Conservation (phyloP, 2,888 invertebrate species). For the Marasmarcha lunaedactyla region DNA sequence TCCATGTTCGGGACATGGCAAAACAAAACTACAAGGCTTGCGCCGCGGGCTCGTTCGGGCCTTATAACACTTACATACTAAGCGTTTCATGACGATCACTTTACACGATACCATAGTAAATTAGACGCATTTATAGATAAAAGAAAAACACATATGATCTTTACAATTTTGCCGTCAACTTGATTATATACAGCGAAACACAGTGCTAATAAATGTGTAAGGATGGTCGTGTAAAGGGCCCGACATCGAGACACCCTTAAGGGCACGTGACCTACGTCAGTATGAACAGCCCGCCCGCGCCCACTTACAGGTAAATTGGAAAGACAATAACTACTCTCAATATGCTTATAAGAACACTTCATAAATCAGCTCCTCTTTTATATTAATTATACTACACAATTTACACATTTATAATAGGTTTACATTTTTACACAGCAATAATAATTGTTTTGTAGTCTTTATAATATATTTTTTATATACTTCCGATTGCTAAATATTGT, state of each 20-base stretch:
- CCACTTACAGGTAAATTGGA: conserved; percentile 18
- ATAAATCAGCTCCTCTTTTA: conserved; percentile 62
- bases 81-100: no score
- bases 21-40: conserved; percentile 53
- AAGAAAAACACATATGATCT: no score
- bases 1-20: conserved; percentile 38
- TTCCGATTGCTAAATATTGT: conserved; percentile 67
- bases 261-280: conserved; percentile 1
- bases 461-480: conserved; percentile 61
- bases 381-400: conserved; percentile 66
- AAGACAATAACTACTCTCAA: conserved; percentile 40
- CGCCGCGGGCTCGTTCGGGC: conserved; percentile 17
- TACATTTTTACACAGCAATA: conserved; percentile 69
- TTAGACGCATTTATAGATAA: no score
- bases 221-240: no score
- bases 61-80: neutral
- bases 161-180: no score
- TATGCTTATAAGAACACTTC: conserved; percentile 67
- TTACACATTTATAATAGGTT: conserved; percentile 65
- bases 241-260: no score
- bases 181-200: no score
- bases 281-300: conserved; percentile 8
- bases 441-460: conserved; percentile 65
- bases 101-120: no score
- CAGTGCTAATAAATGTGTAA: no score